Evolutionary conservation across 2,113 vertebrate genomes (phyloP), one percentile per base, ranked within the genome.

Genomic region (Clarias gariepinus): DNA sequence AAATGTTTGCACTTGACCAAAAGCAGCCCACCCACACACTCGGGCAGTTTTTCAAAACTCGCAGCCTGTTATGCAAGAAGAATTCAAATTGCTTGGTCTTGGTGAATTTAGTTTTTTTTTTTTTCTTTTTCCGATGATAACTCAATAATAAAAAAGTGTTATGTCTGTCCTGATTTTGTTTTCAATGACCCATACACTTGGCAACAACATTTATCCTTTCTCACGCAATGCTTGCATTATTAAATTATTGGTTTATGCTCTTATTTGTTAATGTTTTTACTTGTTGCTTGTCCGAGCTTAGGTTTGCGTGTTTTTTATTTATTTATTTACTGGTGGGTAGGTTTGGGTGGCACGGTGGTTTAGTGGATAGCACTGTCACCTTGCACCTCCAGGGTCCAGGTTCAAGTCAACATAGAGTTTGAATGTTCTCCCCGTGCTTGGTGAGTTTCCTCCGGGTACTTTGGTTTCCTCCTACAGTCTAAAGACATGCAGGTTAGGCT

Each of bases 1-100:
- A 94, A 94, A 94, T 94, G 92, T 94, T 93, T 94, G 92, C 94
- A 93, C 94, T 94, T 91, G 91, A 94, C 94, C 93, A 93, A 94
- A 94, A 93, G 91, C 92, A 91, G 91, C 86, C 91, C 94, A 85
- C 95, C 95, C 93, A 94, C 95, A 81, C 68, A 47, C 82, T 83
- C 85, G n/a, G 88, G 91, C 84, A 91, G 73, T 36, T 83, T 92
- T 91, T 94, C 91, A 92, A 90, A 91, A 92, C 91, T 90, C 84
- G 81, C 86, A 89, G 89, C 74, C 91, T 91, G 91, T 95, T 95
- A 94, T 83, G 91, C 92, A 94, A 95, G 92, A 89, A 74, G 87
- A 85, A 91, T 93, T 91, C 90, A 74, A 77, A 68, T 90, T 87
- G 88, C 87, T 85, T 77, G 81, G 84, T 88, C 86, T 88, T 88